Conservation (phyloP, 2,797 vertebrate genomes). For the Pogonophryne albipinna region DNA sequence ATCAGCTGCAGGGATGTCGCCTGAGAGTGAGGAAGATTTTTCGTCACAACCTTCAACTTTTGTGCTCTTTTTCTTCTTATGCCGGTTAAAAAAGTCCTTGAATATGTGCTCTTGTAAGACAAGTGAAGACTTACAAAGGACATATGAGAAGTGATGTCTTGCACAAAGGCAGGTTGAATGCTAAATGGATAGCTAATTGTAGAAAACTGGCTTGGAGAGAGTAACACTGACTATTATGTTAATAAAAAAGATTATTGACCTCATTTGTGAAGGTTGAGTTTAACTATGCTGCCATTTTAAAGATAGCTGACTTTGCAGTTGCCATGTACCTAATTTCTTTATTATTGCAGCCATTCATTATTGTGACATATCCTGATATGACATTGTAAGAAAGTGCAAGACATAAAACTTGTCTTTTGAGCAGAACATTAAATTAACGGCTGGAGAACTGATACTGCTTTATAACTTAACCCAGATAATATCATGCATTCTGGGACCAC, state of each 20-base stretch:
- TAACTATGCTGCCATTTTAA: slow-evolving; percentile 18
- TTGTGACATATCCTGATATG: not conserved
- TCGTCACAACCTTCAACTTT: slow-evolving; percentile 69
- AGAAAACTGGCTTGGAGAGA: slow-evolving; percentile 16
- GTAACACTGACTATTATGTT: slow-evolving; percentile 21
- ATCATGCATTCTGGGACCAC: slow-evolving; percentile 41
- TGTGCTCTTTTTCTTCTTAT: slow-evolving; percentile 51
- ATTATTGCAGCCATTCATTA: not conserved
- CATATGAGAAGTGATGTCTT: not conserved
- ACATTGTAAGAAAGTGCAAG: slow-evolving; percentile 18
- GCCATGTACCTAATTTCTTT: slow-evolving; percentile 3
- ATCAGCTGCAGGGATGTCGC: slow-evolving; percentile 72
- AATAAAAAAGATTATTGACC: slow-evolving; percentile 31
- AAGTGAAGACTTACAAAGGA: not conserved
- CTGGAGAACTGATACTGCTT: slow-evolving; percentile 16
- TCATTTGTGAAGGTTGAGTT: slow-evolving; percentile 35
- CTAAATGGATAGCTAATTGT: slow-evolving; percentile 32
- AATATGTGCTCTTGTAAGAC: slow-evolving; percentile 23
- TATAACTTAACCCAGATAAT: slow-evolving; percentile 33
- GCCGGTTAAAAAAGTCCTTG: slow-evolving; percentile 37
- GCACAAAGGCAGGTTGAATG: slow-evolving; percentile 5
- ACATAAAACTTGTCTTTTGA: not conserved
- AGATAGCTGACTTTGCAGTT: slow-evolving; percentile 23
- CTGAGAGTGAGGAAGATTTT: slow-evolving; percentile 73
- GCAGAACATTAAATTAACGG: slow-evolving; percentile 1